A percentile compares a stretch with the other conserved stretches of the same genome.
Evolutionary conservation across 2,888 invertebrate species (phyloP).

Genomic region (Drosophila kokeensis): DNA sequence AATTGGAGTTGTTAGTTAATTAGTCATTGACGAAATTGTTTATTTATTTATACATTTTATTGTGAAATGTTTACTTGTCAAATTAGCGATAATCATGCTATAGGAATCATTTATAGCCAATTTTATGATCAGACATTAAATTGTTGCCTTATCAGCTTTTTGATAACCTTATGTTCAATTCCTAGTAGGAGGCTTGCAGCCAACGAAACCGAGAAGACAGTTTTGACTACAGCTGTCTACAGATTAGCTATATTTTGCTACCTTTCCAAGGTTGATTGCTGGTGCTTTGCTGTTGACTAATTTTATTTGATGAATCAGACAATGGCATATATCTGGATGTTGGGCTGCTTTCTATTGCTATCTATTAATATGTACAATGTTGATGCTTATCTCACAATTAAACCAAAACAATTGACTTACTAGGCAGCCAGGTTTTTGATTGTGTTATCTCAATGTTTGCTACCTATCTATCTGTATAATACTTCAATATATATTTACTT

Average conservation of each 20-base stretch:
- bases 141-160: neutral
- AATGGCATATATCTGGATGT: neutral
- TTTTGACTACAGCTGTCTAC: neutral
- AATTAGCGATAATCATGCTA: neutral
- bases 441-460: constrained; percentile 34
- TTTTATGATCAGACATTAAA: neutral
- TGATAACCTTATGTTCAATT: neutral
- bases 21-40: constrained; percentile 34
- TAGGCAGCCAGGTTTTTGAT: constrained; percentile 27
- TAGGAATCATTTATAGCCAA: neutral
- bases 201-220: neutral
- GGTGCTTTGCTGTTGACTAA: neutral
- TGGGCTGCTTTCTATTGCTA: neutral
- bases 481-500: neutral
- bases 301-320: constrained; percentile 21
- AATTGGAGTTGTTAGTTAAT: constrained; percentile 44
- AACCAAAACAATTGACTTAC: constrained; percentile 23
- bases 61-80: constrained; percentile 5
- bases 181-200: neutral
- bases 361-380: neutral
- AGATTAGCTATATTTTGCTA: neutral
- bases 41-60: neutral
- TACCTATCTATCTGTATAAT: neutral
- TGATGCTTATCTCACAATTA: constrained; percentile 26
- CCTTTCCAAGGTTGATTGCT: neutral